A percentile compares a stretch with the other conserved stretches of the same genome.
These are phyloP conservation scores for Podarcis muralis DNA, from an alignment of 2,113 vertebrate species.

Conservation along the genomic window DNA sequence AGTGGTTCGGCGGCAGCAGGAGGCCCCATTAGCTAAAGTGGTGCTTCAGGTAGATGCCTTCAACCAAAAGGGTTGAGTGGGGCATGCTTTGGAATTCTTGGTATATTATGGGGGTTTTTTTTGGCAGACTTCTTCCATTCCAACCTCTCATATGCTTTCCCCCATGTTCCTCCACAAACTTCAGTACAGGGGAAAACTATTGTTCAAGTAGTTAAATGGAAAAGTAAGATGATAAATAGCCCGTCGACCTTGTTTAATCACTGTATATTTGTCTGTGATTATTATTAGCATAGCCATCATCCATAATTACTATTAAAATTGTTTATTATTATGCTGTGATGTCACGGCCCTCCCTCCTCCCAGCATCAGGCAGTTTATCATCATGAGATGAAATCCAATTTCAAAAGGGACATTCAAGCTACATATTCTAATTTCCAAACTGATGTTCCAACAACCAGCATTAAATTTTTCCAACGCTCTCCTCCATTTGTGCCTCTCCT, in stretches of 20 bases:
- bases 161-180: not conserved
- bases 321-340: conserved; percentile 11
- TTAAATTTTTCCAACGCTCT: not conserved
- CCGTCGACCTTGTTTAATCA: conserved; percentile 15
- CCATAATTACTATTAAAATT: conserved; percentile 21
- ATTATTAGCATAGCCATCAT: conserved; percentile 18
- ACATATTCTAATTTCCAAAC: conserved; percentile 1
- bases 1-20: no score
- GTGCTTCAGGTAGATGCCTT: no score
- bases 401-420: conserved; percentile 3
- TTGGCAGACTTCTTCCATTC: no score
- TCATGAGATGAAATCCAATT: conserved; percentile 9
- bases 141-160: not conserved
- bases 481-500: not conserved
- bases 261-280: not conserved
- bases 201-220: not conserved
- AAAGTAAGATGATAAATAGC: not conserved
- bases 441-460: not conserved
- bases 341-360: not conserved
- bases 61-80: no score
- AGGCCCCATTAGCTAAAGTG: no score
- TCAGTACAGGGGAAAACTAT: not conserved
- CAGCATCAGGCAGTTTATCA: not conserved
- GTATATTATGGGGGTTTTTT: not conserved
- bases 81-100: not conserved